Base-by-base conservation (phyloP, 2,113 vertebrate species). In the Apaloderma vittatum region DNA sequence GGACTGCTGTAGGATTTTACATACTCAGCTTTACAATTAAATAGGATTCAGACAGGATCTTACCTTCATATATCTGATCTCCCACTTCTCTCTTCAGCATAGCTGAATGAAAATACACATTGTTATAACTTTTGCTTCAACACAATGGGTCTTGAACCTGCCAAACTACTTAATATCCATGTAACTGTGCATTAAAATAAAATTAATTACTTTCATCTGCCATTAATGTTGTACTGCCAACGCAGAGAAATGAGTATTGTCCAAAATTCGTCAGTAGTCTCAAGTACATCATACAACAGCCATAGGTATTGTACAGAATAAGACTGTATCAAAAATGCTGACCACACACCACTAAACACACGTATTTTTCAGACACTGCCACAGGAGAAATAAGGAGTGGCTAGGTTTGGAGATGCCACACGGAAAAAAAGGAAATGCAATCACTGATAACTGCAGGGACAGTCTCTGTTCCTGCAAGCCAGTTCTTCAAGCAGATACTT, bases 141-240 rank as follows among this genome's bases (percentile, higher is more conserved):
- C 1, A 5, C 2, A 8, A 16, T 0, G 12, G 6, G 8, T 26
- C 85, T 24, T 24, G 8, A 92, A 83, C 22, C 11, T 4, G 3
- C 17, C 26, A 29, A 80, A 58, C 29, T 40, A 70, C 36, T 63
- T n/a, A 85, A 78, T 14, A 75, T 7, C 12, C 7, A 2, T 52
- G 86, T 79, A 32, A 59, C 37, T 61, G 12, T 57, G 24, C 23
- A 61, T 34, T 65, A 59, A 93, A 89, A 73, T 58, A 63, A 67
- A 93, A 76, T 68, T 36, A 5, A 54, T 74, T 68, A 85, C 27
- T 40, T 77, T 11, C 26, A 11, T 34, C 59, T 40, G 49, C 52
- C 54, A 61, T 7, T 73, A 66, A 49, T 22, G 10, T 1, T 3
- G 20, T 4, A 27, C 20, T 51, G 23, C 20, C 30, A 73, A 32